Percentiles rank a stretch among this genome's conserved stretches.
phyloP scores from a whole-genome alignment of 2,797 vertebrate species.

The Etheostoma nigrum region DNA sequence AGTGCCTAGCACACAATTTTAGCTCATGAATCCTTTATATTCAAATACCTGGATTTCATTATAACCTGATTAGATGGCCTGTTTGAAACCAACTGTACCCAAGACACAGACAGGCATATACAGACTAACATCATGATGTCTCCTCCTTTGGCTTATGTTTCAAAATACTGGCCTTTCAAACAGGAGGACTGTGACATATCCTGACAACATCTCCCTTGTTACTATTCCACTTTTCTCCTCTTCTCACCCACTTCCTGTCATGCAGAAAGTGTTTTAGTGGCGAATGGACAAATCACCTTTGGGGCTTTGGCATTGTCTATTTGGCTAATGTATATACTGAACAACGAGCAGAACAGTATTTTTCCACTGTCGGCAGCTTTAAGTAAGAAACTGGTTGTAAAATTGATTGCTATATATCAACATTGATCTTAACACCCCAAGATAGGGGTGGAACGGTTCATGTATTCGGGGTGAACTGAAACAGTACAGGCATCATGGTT shows the following conservation, averaged over 20 bases:
- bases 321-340: slow-evolving; percentile 52
- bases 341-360: slow-evolving; percentile 50
- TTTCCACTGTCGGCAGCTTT: slow-evolving; percentile 43
- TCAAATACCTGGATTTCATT: slow-evolving; percentile 58
- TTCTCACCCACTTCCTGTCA: slow-evolving; percentile 44
- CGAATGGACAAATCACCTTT: slow-evolving; percentile 62
- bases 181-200: slow-evolving; percentile 63
- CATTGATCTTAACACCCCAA: slow-evolving; percentile 3
- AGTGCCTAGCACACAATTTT: slow-evolving; percentile 12
- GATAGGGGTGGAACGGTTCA: too few relatives aligned
- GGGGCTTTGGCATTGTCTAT: slow-evolving; percentile 44
- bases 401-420: slow-evolving; percentile 1
- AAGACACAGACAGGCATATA: slow-evolving; percentile 48
- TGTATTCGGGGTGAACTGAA: too few relatives aligned
- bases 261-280: slow-evolving; percentile 60
- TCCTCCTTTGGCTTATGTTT: slow-evolving; percentile 53
- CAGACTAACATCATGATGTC: slow-evolving; percentile 55
- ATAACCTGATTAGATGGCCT: slow-evolving; percentile 51
- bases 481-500: too few relatives aligned
- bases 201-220: slow-evolving; percentile 74
- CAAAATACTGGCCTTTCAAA: slow-evolving; percentile 68
- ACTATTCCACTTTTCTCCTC: slow-evolving; percentile 30
- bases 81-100: slow-evolving; percentile 61
- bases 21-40: slow-evolving; percentile 56
- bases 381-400: slow-evolving; percentile 1